Evolutionary conservation across 2,888 invertebrate genomes (phyloP).

Genomic region (Caenorhabditis angaria): DNA sequence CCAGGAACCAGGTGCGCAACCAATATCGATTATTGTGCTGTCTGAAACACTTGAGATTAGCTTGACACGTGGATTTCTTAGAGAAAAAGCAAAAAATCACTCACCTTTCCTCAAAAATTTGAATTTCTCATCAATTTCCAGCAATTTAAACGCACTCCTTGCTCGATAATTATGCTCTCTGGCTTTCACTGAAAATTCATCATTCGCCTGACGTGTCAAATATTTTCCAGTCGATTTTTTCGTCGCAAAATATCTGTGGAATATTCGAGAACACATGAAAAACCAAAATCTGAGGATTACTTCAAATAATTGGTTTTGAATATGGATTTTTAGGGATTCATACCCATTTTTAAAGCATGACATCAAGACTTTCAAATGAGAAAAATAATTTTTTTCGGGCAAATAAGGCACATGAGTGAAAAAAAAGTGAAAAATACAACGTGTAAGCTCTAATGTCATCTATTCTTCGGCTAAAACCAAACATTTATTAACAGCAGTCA

Average conservation of each 20-base stretch:
- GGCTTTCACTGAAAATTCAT: constrained; percentile 59
- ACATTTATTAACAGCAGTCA: constrained; percentile 94
- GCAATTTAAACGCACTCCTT: constrained; percentile 70
- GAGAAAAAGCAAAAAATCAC: constrained; percentile 34
- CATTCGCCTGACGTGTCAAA: constrained; percentile 61
- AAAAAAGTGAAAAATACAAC: neutral
- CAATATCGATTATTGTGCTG: constrained; percentile 59
- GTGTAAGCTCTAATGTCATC: neutral
- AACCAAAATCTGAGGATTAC: no score
- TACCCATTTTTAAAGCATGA: no score
- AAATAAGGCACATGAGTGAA: no score
- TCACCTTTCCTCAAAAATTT: constrained; percentile 44
- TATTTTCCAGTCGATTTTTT: constrained; percentile 38
- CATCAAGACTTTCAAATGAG: no score
- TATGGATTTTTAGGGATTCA: no score
- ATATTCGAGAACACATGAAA: no score
- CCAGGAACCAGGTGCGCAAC: constrained; percentile 72
- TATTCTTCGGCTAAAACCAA: constrained; percentile 74
- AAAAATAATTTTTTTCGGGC: no score
- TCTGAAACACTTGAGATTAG: constrained; percentile 22
- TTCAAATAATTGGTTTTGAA: neutral
- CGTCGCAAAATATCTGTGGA: neutral
- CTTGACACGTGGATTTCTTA: no score
- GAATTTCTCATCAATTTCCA: constrained; percentile 68
- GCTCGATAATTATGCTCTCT: constrained; percentile 67